Evolutionary conservation across 2,113 vertebrate species (phyloP), one percentile per base, ranked within the genome.

Genomic region (Nipponia nippon): DNA sequence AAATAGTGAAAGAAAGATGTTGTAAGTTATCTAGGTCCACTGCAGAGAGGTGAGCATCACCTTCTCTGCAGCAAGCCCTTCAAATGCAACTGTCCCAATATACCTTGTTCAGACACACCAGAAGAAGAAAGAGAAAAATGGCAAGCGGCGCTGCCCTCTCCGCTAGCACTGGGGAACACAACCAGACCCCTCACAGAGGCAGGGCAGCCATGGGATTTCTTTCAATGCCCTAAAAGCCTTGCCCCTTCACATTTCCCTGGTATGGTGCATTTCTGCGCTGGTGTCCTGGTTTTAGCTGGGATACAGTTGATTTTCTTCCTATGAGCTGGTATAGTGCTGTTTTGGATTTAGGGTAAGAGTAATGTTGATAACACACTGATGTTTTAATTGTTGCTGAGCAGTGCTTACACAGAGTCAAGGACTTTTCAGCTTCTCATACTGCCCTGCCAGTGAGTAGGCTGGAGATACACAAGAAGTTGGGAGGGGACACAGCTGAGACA

Each of bases 141-240:
- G 14, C 46, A 72, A 40, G n/a, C 1, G 12, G 36, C 7, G 2
- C 8, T 46, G 34, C 18, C 40, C 21, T 18, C 67, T 63, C 38
- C 0, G 0, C 22, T 32, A 25, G 16, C 46, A 2, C 44, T 13
- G 15, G 29, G n/a, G 29, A 67, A 15, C 38, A 49, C 0, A 6
- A 49, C 4, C 4, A 1, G 42, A 71, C 4, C 34, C 20, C 20
- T 30, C 52, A 30, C 13, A 76, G 46, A 11, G 3, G 16, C 7
- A 70, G 44, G 36, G 27, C 26, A 47, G 34, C 11, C 12, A 7
- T 1, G 0, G n/a, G 7, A 77, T 66, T 49, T 63, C 30, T 55
- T 65, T 17, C 11, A 13, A 19, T 52, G 13, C 21, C 44, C 55
- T 42, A 46, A 63, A 80, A 63, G 9, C 11, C 29, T 81, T 65